phyloP scores from a whole-genome alignment of 2,888 invertebrate species.

The Nowickia ferox region DNA sequence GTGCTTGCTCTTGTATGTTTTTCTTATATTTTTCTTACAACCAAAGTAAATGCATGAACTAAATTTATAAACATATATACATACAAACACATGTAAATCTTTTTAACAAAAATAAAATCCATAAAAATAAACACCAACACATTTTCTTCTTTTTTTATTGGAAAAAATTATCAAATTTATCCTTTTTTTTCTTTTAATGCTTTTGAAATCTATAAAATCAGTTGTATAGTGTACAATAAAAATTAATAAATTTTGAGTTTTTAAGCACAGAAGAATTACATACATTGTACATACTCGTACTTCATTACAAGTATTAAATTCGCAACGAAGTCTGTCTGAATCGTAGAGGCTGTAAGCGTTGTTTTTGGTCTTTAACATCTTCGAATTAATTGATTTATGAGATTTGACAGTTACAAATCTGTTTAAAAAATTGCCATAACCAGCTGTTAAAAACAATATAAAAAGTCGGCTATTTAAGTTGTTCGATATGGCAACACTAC shows the following conservation, averaged over 20 bases:
- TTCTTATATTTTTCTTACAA: slow-evolving; percentile 49
- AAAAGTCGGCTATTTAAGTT: no score
- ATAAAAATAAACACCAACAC: slow-evolving; percentile 64
- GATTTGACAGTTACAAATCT: no score
- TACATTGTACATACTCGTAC: no score
- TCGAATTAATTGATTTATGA: not conserved
- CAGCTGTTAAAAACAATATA: no score
- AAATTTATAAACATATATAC: slow-evolving; percentile 40
- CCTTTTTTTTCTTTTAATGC: slow-evolving; percentile 24
- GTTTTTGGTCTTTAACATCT: not conserved
- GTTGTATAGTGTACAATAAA: not conserved
- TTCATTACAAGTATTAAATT: not conserved
- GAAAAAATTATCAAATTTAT: slow-evolving; percentile 17
- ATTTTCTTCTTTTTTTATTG: slow-evolving; percentile 15
- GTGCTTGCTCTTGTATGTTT: slow-evolving; percentile 59
- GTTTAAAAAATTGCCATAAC: no score
- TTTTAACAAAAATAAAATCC: slow-evolving; percentile 9
- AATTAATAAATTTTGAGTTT: not conserved
- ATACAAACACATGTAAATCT: not conserved
- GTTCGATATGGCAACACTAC: no score
- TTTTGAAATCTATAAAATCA: slow-evolving; percentile 17
- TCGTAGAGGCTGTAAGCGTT: no score
- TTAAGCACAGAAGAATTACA: not conserved
- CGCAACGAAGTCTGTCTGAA: no score
- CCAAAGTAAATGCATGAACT: slow-evolving; percentile 63